Base-by-base conservation (phyloP, 2,888 invertebrate species). In the Mythimna pallens region DNA sequence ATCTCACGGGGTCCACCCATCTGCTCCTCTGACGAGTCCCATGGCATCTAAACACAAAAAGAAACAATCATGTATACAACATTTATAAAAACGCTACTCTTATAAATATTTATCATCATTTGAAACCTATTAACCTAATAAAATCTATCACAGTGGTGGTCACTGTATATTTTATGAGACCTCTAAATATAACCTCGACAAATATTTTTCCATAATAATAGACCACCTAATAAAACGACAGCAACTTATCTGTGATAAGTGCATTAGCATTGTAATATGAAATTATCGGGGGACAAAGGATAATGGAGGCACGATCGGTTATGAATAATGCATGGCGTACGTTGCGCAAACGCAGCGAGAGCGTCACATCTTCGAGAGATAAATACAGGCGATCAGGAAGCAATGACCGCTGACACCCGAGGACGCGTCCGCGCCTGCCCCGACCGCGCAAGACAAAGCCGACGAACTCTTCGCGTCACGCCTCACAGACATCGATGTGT, bases 11-110 rank as follows among this genome's bases (percentile, higher is more conserved):
- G 93, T 12, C 86, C 89, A 9, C 88, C 89, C 92, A 94, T 93
- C 90, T 95, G 95, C 86, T 96, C 95, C 84, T 96, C 96, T 0
- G 96, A 95, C 0, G 95, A 95, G 71, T 96, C 96, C 96, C 96
- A 96, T 86, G 96, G 96, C 94, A 96, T 91, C 95, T 96, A 87
- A 63, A 67, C 74, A 87, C 63, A 84, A 63, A 58, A 14, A 63
- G 86, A 82, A 58, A 70, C 36, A 40, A 40, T 36, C 47, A 54
- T 65, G 12, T 54, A 47, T 47, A 7, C 7, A 47, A 47, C 47
- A 47, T 47, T 47, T 47, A 47, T 47, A 47, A 67, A 59, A 65
- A 17, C 36, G 2, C 10, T 43, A 2, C 9, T 70, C 30, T 55
- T 25, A 57, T 74, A 58, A 69, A 78, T 69, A 76, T 76, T 64